A percentile compares a stretch with the other conserved stretches of the same genome.
These are phyloP conservation scores for Pterocles gutturalis DNA, from an alignment of 2,113 vertebrate genomes.

Conservation along the genomic window DNA sequence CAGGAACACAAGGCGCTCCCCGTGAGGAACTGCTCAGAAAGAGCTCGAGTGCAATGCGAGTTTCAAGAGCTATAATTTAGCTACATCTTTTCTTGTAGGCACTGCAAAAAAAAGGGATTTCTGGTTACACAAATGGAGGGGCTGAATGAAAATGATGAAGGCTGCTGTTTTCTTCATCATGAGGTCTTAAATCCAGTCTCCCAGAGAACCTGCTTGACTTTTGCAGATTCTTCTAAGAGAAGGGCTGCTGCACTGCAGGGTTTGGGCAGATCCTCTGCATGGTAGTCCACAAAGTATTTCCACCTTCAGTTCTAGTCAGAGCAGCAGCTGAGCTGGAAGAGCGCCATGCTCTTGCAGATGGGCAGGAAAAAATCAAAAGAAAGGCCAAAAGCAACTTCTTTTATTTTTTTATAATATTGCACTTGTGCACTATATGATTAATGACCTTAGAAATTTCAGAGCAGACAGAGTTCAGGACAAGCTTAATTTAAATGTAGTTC, in stretches of 20 bases:
- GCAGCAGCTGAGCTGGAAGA: slow-evolving; percentile 13
- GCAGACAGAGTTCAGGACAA: not conserved
- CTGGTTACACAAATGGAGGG: not conserved
- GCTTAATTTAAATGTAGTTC: not conserved
- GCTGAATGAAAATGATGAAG: not conserved
- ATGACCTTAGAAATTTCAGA: not conserved
- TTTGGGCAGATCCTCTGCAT: not conserved
- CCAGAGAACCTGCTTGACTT: not conserved
- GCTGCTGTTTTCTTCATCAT: not conserved
- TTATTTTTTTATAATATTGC: not conserved
- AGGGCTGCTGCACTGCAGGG: not conserved
- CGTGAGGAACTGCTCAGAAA: not conserved
- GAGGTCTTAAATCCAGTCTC: not conserved
- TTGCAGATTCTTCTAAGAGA: not conserved
- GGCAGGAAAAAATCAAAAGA: not conserved
- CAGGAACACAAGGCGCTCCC: not conserved
- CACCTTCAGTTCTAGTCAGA: not conserved
- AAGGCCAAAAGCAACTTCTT: not conserved
- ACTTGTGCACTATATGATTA: not conserved
- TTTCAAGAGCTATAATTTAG: not conserved
- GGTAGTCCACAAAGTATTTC: not conserved
- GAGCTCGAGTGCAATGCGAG: fast-evolving
- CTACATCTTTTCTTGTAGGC: not conserved
- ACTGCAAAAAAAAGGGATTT: not conserved
- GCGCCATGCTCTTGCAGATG: not conserved